Percentiles rank a stretch among this genome's conserved stretches.
These are phyloP conservation scores for Larimichthys crocea DNA, from an alignment of 2,113 vertebrate genomes.

Conservation along the genomic window DNA sequence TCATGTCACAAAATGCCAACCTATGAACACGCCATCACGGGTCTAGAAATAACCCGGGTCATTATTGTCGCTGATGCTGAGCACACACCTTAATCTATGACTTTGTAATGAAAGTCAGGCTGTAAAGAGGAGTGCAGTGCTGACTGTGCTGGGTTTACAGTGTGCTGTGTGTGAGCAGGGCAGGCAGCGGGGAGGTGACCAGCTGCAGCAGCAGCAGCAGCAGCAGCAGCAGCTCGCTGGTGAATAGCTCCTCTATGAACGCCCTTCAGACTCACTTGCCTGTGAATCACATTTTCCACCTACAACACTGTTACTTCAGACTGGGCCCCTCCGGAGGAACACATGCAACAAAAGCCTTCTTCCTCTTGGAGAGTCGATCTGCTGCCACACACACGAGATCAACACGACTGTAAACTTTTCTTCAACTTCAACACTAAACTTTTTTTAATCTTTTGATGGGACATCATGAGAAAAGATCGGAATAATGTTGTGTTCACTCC, in stretches of 20 bases:
- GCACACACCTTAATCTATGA: not conserved
- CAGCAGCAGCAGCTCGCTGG: constrained; percentile 21
- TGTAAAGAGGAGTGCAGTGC: not conserved
- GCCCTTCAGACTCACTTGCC: constrained; percentile 53
- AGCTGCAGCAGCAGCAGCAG: constrained; percentile 21
- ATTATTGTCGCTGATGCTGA: not conserved
- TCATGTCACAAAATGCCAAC: not conserved
- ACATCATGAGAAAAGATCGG: constrained; percentile 16
- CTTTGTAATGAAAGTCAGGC: not conserved
- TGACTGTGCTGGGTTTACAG: not conserved
- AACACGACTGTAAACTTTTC: not conserved
- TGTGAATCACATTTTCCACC: constrained; percentile 82
- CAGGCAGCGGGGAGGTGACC: constrained; percentile 64
- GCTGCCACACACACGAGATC: not conserved
- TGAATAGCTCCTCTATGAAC: constrained; percentile 74
- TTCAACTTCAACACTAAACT: not conserved
- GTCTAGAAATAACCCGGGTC: not conserved
- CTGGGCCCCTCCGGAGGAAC: constrained; percentile 41
- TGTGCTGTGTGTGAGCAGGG: not conserved
- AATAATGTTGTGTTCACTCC: not conserved
- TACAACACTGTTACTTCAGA: constrained; percentile 38
- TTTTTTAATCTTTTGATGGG: not conserved
- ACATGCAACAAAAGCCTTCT: not conserved
- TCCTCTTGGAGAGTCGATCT: not conserved
- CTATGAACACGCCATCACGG: not conserved